These are phyloP conservation scores for Falco columbarius DNA, from an alignment of 2,797 vertebrate genomes.

Conservation along the genomic window DNA sequence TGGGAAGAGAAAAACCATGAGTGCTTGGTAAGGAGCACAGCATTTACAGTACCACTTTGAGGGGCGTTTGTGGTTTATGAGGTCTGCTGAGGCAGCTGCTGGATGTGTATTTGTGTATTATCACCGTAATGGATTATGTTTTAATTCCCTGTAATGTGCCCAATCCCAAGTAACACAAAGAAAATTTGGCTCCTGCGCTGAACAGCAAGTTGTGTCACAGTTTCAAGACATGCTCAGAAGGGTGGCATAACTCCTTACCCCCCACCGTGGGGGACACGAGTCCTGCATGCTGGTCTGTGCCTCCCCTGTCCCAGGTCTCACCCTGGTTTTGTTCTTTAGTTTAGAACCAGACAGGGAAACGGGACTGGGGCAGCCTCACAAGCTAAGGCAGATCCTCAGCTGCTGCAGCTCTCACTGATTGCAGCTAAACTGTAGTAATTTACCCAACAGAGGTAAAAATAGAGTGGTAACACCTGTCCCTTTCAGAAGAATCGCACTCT, in stretches of 20 bases:
- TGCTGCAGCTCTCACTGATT: neutral
- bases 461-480: neutral
- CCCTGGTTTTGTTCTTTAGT: neutral
- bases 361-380: neutral
- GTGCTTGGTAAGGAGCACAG: neutral
- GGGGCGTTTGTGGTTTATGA: slow-evolving; percentile 3
- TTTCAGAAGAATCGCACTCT: neutral
- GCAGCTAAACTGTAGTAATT: neutral
- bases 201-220: rapidly evolving
- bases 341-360: neutral
- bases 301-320: neutral
- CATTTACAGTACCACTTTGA: neutral
- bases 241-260: neutral
- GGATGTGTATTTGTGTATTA: neutral
- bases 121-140: slow-evolving; percentile 16
- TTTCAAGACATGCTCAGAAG: neutral
- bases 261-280: rapidly evolving
- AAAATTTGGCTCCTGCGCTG: neutral
- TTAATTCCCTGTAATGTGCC: neutral
- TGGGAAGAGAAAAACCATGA: slow-evolving; percentile 11
- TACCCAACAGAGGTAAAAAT: neutral
- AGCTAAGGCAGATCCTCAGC: neutral
- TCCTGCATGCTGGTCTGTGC: neutral
- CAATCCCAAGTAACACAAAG: neutral
- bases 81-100: slow-evolving; percentile 13